These are phyloP conservation scores for Toxonevra muliebris DNA, from an alignment of 2,888 invertebrate genomes.

Conservation along the genomic window DNA sequence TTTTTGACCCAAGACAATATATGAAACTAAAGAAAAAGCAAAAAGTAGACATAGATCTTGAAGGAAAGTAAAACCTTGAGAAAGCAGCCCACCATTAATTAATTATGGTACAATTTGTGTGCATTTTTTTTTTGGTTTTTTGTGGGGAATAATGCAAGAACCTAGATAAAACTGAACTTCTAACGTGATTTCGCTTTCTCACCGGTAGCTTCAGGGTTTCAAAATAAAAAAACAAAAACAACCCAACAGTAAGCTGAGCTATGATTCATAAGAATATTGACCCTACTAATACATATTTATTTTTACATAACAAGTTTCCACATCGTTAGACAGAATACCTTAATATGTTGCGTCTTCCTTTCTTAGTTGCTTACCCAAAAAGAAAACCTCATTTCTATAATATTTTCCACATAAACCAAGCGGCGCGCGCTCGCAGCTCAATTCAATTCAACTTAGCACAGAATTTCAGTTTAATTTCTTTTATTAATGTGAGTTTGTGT, in stretches of 20 bases:
- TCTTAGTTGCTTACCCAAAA: not conserved
- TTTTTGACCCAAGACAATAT: conserved; percentile 23
- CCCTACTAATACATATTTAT: conserved; percentile 8
- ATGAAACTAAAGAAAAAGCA: conserved; percentile 9
- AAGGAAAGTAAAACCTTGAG: conserved; percentile 28
- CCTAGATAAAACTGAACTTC: not conserved
- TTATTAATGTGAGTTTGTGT: conserved; percentile 15
- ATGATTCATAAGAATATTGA: conserved; percentile 29
- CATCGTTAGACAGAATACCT: conserved; percentile 21
- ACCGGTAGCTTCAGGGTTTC: not conserved
- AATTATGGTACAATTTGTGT: conserved; percentile 4
- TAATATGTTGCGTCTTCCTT: not conserved
- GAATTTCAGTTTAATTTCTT: not conserved
- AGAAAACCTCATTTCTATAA: conserved; percentile 9
- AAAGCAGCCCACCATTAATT: conserved; percentile 6
- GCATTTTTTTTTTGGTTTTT: not conserved
- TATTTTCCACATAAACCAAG: not conserved
- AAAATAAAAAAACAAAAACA: not conserved
- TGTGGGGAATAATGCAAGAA: not conserved
- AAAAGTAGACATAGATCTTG: not conserved
- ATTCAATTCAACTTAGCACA: no score
- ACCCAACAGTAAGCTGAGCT: not conserved
- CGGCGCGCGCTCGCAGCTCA: no score
- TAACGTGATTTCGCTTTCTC: conserved; percentile 32
- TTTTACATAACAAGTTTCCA: conserved; percentile 27